Base-by-base conservation (phyloP, 1,140 invertebrate genomes). In the Cyclargus thomasi region DNA sequence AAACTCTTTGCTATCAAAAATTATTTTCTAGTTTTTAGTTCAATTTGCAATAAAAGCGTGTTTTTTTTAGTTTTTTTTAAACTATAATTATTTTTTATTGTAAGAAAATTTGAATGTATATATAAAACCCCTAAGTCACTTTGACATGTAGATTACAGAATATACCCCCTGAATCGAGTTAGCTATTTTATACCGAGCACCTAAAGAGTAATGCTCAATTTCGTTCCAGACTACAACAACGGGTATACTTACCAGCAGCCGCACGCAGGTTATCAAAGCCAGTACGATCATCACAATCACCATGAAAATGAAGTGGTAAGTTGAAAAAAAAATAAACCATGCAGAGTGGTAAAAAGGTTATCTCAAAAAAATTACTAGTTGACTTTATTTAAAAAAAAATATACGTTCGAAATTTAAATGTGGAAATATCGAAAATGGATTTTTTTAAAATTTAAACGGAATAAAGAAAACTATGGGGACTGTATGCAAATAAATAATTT, bases 291-390 rank as follows among this genome's bases (percentile, higher is more conserved):
- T 29, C 63, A 53, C n/a, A 72, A 77, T 7, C 77, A 79, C 8
- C 73, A 80, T 64, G 82, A 85, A 0, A 79, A 81, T 65, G 80
- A 88, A 80, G 81, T 83, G 70, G 85, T 87, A 68, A 78, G 82
- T 74, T 2, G 0, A 64, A 47, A n/a, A 29, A 29, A 29, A 29
- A 29, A 29, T 29, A 29, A 29, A n/a, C n/a, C n/a, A n/a, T n/a
- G n/a, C n/a, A n/a, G n/a, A n/a, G n/a, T n/a, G n/a, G n/a, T n/a
- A n/a, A n/a, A n/a, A n/a, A n/a, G n/a, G n/a, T n/a, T n/a, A n/a
- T 29, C 29, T 29, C 4, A 29, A 23, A 23, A 23, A 23, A 23
- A 18, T 20, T 22, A 21, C 10, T 62, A n/a, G n/a, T n/a, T n/a
- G n/a, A n/a, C 4, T 18, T 20, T 20, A 8, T 22, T 5, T 62